These are phyloP conservation scores for Elephas maximus DNA, from an alignment of 2,113 vertebrate species.

Conservation along the genomic window DNA sequence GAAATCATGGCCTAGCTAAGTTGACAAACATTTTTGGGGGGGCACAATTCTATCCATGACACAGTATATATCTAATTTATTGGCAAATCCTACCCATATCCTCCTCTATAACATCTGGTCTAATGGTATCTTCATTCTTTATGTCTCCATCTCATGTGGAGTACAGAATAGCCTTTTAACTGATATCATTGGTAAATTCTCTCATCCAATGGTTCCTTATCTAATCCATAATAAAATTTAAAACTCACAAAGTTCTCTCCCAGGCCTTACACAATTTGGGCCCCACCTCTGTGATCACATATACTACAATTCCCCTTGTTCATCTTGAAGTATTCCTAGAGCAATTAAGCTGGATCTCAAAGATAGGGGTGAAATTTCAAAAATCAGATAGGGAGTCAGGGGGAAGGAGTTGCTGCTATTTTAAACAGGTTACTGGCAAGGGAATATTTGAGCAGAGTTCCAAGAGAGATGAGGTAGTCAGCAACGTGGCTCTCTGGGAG, in stretches of 20 bases:
- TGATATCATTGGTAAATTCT: background rate
- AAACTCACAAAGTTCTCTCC: background rate
- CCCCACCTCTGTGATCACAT: background rate
- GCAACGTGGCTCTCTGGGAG: background rate
- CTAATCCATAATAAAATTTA: background rate
- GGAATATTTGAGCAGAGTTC: background rate
- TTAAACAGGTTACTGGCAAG: background rate
- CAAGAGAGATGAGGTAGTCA: background rate
- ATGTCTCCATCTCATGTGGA: background rate
- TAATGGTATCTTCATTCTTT: background rate
- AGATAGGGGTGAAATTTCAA: background rate
- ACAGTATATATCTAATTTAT: no score
- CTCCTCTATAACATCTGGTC: no score
- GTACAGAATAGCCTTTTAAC: background rate
- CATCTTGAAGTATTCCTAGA: background rate
- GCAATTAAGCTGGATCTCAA: background rate
- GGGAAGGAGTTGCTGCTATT: background rate
- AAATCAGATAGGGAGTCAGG: background rate
- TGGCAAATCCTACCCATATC: no score
- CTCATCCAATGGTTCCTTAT: background rate
- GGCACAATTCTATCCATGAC: no score
- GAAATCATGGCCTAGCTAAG: no score
- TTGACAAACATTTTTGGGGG: no score
- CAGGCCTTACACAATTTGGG: background rate
- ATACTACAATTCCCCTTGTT: background rate